Base-by-base conservation (phyloP, 2,113 vertebrate genomes). In the Rhizomys pruinosus region DNA sequence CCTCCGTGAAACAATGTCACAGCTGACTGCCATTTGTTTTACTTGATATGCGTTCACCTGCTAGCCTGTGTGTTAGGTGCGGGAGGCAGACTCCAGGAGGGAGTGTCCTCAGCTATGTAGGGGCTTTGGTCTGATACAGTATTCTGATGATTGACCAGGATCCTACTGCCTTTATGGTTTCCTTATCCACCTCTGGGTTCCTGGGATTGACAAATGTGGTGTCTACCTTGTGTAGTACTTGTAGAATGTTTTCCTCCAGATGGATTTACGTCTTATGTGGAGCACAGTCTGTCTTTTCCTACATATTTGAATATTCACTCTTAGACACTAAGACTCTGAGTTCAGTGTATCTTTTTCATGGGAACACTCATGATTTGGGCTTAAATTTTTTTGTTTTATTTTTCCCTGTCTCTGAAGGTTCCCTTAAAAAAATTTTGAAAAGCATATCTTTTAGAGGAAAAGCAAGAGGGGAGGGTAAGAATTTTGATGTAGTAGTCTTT, bases 211-310 rank as follows among this genome's bases (percentile, higher is more conserved):
- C 47, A 47, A 39, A n/a, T 15, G 5, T n/a, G 39, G 0, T 32
- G 7, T 47, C 69, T 55, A 0, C 7, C 0, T 0, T 47, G 27
- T 4, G 0, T 7, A 23, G 16, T 47, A 20, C n/a, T 6, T 23
- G 1, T 22, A 20, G 44, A 25, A 34, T 29, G 4, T 27, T 61
- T 52, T 32, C 17, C 44, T 74, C 5, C 63, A 7, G 3, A 32
- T 71, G 29, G 25, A 44, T 34, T 71, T 27, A n/a, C 3, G 23
- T 78, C 69, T 0, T 11, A 16, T 42, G 42, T 55, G 52, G 9
- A 39, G 34, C 55, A 5, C 9, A 12, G 7, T 25, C 5, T 77
- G 29, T 44, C 9, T 52, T 88, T 73, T 27, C 63, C 39, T 57
- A n/a, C 7, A 66, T 4, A 6, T 12, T 10, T 52, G 34, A 68